Base-by-base conservation (phyloP, 2,113 vertebrate genomes). In the Coturnix japonica region DNA sequence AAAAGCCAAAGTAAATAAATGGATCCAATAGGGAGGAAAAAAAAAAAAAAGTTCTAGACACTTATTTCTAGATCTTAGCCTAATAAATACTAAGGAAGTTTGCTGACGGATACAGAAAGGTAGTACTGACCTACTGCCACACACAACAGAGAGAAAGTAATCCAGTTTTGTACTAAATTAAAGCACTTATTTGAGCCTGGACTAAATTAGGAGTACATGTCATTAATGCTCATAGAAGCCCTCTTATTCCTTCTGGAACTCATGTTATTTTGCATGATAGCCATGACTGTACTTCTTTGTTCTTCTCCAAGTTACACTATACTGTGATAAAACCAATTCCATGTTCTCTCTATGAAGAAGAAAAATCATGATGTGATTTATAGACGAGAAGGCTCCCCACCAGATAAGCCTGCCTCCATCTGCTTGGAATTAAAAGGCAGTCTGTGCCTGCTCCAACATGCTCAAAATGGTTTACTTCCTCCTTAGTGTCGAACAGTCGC, bases 1-100 rank as follows among this genome's bases (percentile, higher is more conserved):
- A 74, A 83, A 77, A 49, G 60, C 72, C 83, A 86, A 85, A 80
- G 33, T 31, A 91, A 91, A 86, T 35, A 90, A 80, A 67, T 4
- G 15, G 8, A 56, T 1, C 1, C 8, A 61, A 41, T 25, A 1
- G 22, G 22, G 47, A 17, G 30, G 26, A 21, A 56, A 33, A 78
- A 79, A 73, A 59, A 63, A 16, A 1, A 28, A 2, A 30, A 9
- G n/a, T 70, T 81, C 46, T 73, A 70, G 39, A 8, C 8, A 19
- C 9, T 72, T 85, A 15, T 77, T 93, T 86, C 14, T 21, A 83
- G 9, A 39, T 74, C 46, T 67, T 31, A 65, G 21, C n/a, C 75
- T 64, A 65, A 6, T 46, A 56, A 78, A 39, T 53, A 37, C 28
- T 13, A 54, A 53, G 10, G 30, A 21, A 8, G 14, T 46, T 63